Conservation (phyloP, 2,113 vertebrate genomes). For the Columba janthina region DNA sequence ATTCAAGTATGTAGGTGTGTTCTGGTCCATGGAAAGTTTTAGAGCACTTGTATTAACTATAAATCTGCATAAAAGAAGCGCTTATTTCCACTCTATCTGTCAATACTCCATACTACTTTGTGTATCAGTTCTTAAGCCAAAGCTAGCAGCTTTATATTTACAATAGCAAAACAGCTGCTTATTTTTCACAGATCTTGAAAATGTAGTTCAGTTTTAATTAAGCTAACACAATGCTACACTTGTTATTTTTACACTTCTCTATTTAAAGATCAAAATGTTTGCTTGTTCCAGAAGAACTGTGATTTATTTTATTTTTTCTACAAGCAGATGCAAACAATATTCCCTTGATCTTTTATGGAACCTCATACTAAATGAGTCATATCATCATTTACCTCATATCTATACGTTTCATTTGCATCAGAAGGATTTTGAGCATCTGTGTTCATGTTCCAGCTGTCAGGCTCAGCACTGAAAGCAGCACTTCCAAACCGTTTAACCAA, state of each 20-base stretch:
- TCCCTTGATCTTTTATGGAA: background rate
- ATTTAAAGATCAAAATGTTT: background rate
- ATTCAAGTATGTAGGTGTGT: background rate
- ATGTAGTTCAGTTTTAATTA: background rate
- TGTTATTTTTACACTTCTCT: background rate
- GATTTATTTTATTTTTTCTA: background rate
- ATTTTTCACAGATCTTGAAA: background rate
- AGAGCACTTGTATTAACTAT: background rate
- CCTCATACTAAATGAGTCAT: background rate
- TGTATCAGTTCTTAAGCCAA: background rate
- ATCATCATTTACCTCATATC: conserved; percentile 76
- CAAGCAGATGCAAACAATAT: background rate
- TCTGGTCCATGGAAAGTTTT: background rate
- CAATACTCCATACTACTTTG: background rate
- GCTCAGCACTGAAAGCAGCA: conserved; percentile 62
- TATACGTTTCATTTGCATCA: conserved; percentile 28
- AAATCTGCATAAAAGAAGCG: background rate
- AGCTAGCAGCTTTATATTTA: background rate
- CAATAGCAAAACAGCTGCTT: background rate
- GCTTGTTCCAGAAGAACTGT: background rate
- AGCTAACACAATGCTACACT: background rate
- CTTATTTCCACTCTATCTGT: background rate
- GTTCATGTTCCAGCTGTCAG: conserved; percentile 43
- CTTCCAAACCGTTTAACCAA: conserved; percentile 75
- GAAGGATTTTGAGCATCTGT: background rate